Evolutionary conservation across 2,113 vertebrate genomes (phyloP), one percentile per base, ranked within the genome.

Genomic region (Sciurus niger): DNA sequence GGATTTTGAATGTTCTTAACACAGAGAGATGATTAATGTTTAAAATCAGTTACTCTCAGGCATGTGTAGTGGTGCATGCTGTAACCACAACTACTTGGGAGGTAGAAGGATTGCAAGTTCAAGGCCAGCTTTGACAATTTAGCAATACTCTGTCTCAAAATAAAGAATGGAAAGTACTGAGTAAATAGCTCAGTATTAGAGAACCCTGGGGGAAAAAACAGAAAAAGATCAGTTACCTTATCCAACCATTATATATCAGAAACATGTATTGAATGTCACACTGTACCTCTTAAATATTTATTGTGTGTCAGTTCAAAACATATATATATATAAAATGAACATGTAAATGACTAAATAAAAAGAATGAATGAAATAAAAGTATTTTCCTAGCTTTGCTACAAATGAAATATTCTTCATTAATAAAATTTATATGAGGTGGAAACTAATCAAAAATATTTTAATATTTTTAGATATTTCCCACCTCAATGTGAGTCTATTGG

Each of bases 331-430:
- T 85, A 34, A 43, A 74, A 74, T 60, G 18, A 76, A 77, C 43
- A 90, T 87, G 37, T 65, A 89, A 93, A 70, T 76, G 55, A 91
- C 2, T 70, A 83, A 86, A 22, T 32, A 74, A 92, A 53, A 95
- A 82, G 12, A 25, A 70, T 53, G 17, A 67, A 34, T 67, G 28
- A 94, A 92, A 80, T 48, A 51, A n/a, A 70, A 76, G 22, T 68
- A 16, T 28, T 73, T 92, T 77, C 40, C 18, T 77, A 43, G 55
- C 68, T 90, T 77, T 90, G 24, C 40, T 67, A 67, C 30, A 80
- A 48, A 68, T 79, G 43, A 76, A 89, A 86, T 94, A 82, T 37
- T 43, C 24, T 76, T 85, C 73, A 72, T 13, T n/a, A n/a, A 37
- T 90, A 86, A 86, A 94, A 94, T 84, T 58, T 86, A 83, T 67